phyloP scores from a whole-genome alignment of 2,113 vertebrate genomes.

The Corythornis cristatus region DNA sequence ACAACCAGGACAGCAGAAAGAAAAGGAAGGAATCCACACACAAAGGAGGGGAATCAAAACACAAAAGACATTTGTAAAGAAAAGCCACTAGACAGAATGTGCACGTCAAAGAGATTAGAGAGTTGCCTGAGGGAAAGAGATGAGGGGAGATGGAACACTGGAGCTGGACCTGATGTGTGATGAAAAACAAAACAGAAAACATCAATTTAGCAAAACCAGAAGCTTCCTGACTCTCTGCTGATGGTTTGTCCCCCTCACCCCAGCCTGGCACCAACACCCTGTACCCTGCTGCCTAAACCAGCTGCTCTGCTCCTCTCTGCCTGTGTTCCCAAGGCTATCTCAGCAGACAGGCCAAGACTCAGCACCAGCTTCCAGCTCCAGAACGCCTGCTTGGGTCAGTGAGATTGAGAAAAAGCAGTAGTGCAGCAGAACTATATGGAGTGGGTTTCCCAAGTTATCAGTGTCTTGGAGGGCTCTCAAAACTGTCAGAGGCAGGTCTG shows the following conservation, averaged over 20 bases:
- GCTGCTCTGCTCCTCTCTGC: background rate
- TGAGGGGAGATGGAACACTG: conserved; percentile 12
- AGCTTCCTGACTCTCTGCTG: background rate
- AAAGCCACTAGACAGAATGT: conserved; percentile 49
- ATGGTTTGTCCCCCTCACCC: background rate
- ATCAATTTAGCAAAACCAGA: background rate
- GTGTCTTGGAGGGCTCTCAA: background rate
- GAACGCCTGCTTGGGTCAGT: background rate
- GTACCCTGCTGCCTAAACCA: background rate
- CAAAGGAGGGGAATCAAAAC: conserved; percentile 60
- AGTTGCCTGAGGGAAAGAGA: conserved; percentile 9
- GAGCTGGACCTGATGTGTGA: background rate
- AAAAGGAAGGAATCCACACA: conserved; percentile 56
- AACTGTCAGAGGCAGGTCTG: background rate
- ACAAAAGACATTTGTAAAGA: conserved; percentile 55
- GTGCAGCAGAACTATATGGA: background rate
- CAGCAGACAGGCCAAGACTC: background rate
- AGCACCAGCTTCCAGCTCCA: background rate
- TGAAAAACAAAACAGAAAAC: background rate
- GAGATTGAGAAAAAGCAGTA: background rate
- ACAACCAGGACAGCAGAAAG: conserved; percentile 37
- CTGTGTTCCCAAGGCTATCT: background rate
- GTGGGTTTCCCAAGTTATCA: background rate
- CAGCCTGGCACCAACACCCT: background rate
- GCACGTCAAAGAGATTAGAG: conserved; percentile 50